These are phyloP conservation scores for Hypselothyrea guttata DNA, from an alignment of 2,888 invertebrate species.

Conservation along the genomic window DNA sequence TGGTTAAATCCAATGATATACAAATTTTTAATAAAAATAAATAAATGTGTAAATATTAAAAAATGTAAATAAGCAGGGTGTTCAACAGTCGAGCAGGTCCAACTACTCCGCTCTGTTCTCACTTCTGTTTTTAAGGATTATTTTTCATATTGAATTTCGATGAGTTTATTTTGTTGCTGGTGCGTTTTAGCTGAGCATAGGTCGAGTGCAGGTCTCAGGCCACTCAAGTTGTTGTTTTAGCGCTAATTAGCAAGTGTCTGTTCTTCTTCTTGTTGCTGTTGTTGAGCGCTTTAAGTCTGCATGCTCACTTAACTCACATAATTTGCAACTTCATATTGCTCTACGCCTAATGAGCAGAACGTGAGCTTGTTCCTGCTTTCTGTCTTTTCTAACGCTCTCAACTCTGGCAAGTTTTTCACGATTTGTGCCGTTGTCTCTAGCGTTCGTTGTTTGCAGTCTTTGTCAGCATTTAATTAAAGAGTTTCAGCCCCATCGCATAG, in stretches of 20 bases:
- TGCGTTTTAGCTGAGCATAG: conserved; percentile 13
- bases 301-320: conserved; percentile 12
- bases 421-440: conserved; percentile 11
- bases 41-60: too few relatives aligned
- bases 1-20: too few relatives aligned
- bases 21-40: too few relatives aligned
- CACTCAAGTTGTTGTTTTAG: conserved; percentile 35
- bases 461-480: conserved; percentile 59
- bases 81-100: too few relatives aligned
- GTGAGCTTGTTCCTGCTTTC: conserved; percentile 45
- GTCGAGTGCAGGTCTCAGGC: conserved; percentile 23
- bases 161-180: conserved; percentile 29
- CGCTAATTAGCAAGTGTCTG: conserved; percentile 60
- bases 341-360: conserved; percentile 57
- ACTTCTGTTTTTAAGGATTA: too few relatives aligned
- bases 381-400: conserved; percentile 17
- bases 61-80: too few relatives aligned
- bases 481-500: conserved; percentile 23
- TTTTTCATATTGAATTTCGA: conserved; percentile 22
- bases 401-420: conserved; percentile 12
- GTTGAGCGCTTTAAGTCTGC: conserved; percentile 29
- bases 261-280: conserved; percentile 11
- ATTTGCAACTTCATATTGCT: conserved; percentile 29
- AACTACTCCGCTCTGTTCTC: too few relatives aligned
- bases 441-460: conserved; percentile 17